phyloP scores from a whole-genome alignment of 1,140 invertebrate genomes.

The Heliconius eleuchia region DNA sequence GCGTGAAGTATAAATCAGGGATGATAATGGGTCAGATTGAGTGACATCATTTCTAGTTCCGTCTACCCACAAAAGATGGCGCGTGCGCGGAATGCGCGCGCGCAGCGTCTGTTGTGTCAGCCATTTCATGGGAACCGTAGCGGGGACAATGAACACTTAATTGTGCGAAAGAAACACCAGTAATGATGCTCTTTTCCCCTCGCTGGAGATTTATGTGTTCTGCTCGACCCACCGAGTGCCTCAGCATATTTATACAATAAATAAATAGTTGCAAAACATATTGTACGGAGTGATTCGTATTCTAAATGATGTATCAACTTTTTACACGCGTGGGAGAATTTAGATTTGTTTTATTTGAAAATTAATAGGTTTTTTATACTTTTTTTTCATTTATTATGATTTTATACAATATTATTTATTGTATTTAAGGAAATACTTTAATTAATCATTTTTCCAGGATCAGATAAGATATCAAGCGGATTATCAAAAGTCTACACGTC shows the following conservation, averaged over 20 bases:
- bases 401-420: not conserved
- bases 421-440: not conserved
- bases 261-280: slow-evolving; percentile 76
- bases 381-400: slow-evolving; percentile 14
- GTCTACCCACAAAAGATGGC: slow-evolving; percentile 59
- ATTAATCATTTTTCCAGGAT: slow-evolving; percentile 51
- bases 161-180: slow-evolving; percentile 76
- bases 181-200: slow-evolving; percentile 64
- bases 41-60: slow-evolving; percentile 69
- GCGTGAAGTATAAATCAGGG: slow-evolving; percentile 72
- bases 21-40: slow-evolving; percentile 62
- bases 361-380: slow-evolving; percentile 21
- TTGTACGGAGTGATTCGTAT: slow-evolving; percentile 56
- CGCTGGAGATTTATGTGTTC: slow-evolving; percentile 65
- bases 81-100: slow-evolving; percentile 53
- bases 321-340: slow-evolving; percentile 66
- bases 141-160: slow-evolving; percentile 73
- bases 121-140: slow-evolving; percentile 76
- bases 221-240: slow-evolving; percentile 67
- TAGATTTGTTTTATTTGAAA: slow-evolving; percentile 22
- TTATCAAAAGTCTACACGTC: slow-evolving; percentile 71
- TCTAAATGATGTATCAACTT: slow-evolving; percentile 59
- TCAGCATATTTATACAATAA: slow-evolving; percentile 70
- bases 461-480: slow-evolving; percentile 71
- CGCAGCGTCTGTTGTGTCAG: slow-evolving; percentile 63